Evolutionary conservation across 2,797 vertebrate genomes (phyloP).

Genomic region (Urosaurus nigricauda): DNA sequence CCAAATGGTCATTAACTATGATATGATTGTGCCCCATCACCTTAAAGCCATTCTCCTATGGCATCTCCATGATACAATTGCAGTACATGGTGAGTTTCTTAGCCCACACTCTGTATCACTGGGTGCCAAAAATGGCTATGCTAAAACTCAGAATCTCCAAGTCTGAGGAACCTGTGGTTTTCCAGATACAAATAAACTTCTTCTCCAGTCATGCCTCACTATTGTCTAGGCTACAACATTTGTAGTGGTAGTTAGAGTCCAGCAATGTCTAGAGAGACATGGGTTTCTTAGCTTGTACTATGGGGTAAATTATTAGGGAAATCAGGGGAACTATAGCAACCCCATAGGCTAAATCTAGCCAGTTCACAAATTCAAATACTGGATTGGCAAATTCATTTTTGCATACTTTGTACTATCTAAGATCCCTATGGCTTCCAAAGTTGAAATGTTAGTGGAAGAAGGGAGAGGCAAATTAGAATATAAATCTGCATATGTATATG

Average conservation of each 20-base stretch:
- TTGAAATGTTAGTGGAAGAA: neutral
- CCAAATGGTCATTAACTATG: neutral
- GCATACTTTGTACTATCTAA: neutral
- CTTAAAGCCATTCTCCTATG: neutral
- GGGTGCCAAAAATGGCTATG: neutral
- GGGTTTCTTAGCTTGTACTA: neutral
- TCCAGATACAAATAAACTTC: neutral
- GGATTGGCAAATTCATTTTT: neutral
- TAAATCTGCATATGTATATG: neutral
- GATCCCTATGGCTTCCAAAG: neutral
- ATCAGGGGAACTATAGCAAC: neutral
- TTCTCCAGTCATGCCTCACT: neutral
- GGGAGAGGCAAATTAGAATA: neutral
- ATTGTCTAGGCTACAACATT: neutral
- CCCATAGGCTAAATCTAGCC: neutral
- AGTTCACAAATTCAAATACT: neutral
- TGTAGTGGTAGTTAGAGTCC: neutral
- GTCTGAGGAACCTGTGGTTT: neutral
- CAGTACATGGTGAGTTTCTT: neutral
- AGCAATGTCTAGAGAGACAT: neutral
- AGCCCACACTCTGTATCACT: neutral
- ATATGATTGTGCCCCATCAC: neutral
- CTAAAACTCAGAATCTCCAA: neutral
- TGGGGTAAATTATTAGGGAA: neutral
- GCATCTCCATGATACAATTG: neutral